phyloP scores from a whole-genome alignment of 2,113 vertebrate species.

The Phalacrocorax brasilianus region DNA sequence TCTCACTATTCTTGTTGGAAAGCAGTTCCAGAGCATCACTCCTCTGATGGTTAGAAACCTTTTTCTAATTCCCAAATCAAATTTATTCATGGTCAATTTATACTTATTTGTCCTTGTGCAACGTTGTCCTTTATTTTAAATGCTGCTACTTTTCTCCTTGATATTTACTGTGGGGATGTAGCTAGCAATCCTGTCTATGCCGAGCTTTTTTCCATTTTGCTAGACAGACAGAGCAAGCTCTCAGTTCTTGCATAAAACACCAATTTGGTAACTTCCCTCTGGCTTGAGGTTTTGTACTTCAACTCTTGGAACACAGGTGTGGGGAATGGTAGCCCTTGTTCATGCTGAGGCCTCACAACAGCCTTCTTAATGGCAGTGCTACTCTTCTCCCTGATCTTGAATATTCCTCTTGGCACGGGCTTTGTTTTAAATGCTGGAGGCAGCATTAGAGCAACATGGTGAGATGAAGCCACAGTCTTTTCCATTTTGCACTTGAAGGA shows the following conservation, averaged over 20 bases:
- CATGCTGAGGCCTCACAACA: background rate
- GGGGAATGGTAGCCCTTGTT: background rate
- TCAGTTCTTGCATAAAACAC: background rate
- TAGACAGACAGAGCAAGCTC: background rate
- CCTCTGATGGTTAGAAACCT: constrained; percentile 50
- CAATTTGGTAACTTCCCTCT: background rate
- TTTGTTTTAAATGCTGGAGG: background rate
- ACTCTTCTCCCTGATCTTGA: background rate
- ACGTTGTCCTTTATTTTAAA: constrained; percentile 49
- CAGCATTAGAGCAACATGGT: background rate
- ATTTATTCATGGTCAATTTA: constrained; percentile 63
- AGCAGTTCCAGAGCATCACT: constrained; percentile 45
- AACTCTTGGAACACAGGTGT: background rate
- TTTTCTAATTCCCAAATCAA: constrained; percentile 62
- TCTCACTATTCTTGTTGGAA: constrained; percentile 45
- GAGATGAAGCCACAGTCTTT: background rate
- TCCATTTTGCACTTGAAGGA: background rate
- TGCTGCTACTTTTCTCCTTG: constrained; percentile 5
- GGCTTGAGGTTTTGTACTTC: background rate
- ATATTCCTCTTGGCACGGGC: background rate
- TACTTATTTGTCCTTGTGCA: constrained; percentile 58
- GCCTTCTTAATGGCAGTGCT: background rate
- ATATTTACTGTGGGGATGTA: background rate
- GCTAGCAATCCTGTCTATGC: background rate
- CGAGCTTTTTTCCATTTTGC: background rate